Evolutionary conservation across 2,797 vertebrate genomes (phyloP).

Genomic region (Hapalemur alaotrensis): DNA sequence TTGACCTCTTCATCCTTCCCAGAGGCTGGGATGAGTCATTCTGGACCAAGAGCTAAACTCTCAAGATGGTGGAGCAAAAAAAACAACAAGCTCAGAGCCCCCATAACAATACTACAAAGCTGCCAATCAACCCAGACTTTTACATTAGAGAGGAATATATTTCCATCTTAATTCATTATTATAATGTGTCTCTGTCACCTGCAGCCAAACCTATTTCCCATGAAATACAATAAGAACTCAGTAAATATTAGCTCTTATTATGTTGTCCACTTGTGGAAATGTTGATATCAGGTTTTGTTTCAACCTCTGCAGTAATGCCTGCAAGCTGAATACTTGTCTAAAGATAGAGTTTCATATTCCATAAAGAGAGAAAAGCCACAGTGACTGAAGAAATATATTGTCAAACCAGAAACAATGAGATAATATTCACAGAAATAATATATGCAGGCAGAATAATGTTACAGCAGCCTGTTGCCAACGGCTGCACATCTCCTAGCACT

Average conservation of each 20-base stretch:
- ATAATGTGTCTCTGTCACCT: neutral
- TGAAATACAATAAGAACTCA: neutral
- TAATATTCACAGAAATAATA: neutral
- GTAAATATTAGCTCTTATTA: conserved; percentile 20
- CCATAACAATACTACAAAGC: neutral
- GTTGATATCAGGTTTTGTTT: neutral
- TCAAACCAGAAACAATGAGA: conserved; percentile 9
- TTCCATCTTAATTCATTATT: neutral
- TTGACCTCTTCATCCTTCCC: neutral
- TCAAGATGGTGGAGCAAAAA: neutral
- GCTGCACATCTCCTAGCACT: neutral
- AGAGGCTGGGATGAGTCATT: neutral
- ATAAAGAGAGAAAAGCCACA: conserved; percentile 4
- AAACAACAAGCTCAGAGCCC: neutral
- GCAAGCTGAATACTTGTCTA: neutral
- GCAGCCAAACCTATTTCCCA: neutral
- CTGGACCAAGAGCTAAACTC: neutral
- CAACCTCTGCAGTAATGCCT: neutral
- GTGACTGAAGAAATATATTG: neutral
- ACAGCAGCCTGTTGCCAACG: neutral
- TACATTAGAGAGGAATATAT: neutral
- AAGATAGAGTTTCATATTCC: neutral
- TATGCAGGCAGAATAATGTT: neutral
- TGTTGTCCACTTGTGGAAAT: neutral
- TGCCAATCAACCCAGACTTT: neutral